Evolutionary conservation across 1,140 invertebrate genomes (phyloP).

Genomic region (Caenorhabditis brenneri): DNA sequence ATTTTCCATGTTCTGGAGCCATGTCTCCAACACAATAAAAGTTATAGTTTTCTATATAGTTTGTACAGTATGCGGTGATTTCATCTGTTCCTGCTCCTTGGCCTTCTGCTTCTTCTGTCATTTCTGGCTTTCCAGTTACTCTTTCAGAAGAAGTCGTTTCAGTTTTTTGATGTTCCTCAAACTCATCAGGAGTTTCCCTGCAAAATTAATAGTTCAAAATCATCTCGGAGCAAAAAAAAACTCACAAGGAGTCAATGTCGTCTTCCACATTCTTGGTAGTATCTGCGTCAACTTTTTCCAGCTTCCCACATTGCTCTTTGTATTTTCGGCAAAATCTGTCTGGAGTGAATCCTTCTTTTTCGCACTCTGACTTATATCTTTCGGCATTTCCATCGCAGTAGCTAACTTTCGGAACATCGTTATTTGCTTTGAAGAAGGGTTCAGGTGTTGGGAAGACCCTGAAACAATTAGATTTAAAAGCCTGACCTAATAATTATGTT

Average conservation of each 20-base stretch:
- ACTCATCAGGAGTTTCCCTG: not conserved
- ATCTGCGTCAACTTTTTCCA: not conserved
- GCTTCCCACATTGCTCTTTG: not conserved
- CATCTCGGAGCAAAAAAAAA: not conserved
- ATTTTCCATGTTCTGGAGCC: constrained; percentile 43
- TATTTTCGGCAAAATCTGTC: not conserved
- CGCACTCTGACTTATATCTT: not conserved
- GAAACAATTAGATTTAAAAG: not conserved
- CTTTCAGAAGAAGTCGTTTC: not conserved
- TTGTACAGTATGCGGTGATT: constrained; percentile 41
- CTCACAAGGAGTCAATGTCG: not conserved
- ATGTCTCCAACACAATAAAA: constrained; percentile 52
- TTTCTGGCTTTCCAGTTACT: not conserved
- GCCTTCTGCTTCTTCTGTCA: not conserved
- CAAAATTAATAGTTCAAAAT: not conserved
- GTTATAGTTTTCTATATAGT: constrained; percentile 52
- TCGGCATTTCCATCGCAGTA: not conserved
- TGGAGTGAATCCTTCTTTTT: not conserved
- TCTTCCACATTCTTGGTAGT: not conserved
- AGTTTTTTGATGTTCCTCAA: not conserved
- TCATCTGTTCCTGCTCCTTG: constrained; percentile 16
- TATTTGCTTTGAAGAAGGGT: not conserved
- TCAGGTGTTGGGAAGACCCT: not conserved
- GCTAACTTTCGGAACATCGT: not conserved
- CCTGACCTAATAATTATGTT: not conserved